phyloP scores from a whole-genome alignment of 2,888 invertebrate genomes.

The Malthinus seriepunctatus region DNA sequence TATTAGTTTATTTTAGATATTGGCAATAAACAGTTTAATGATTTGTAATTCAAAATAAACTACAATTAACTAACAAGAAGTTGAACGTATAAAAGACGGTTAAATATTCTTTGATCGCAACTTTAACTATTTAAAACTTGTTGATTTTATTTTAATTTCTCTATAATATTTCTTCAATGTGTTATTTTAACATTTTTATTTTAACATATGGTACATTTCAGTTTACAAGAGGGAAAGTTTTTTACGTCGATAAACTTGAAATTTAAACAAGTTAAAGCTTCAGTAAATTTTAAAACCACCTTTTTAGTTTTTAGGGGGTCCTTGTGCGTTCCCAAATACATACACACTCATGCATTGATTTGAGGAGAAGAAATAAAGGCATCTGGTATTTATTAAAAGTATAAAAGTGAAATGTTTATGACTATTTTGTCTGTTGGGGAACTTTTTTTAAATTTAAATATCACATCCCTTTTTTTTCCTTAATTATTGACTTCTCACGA shows the following conservation, averaged over 20 bases:
- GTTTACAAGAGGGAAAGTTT: conserved; percentile 29
- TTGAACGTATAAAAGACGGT: too few species aligned
- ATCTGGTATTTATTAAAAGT: conserved; percentile 43
- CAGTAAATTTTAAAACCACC: conserved; percentile 7
- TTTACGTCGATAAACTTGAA: conserved; percentile 23
- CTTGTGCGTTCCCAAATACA: conserved; percentile 10
- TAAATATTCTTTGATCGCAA: background rate
- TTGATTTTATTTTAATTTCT: conserved; percentile 4
- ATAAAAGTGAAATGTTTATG: conserved; percentile 42
- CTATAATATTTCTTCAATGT: conserved; percentile 1
- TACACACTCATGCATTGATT: conserved; percentile 15
- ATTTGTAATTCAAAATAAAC: background rate
- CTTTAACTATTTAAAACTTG: background rate
- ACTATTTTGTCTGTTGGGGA: conserved; percentile 30
- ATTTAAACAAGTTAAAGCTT: conserved; percentile 18
- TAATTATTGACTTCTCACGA: too few species aligned
- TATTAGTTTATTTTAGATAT: conserved; percentile 19
- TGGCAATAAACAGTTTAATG: conserved; percentile 2
- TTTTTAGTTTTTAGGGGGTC: conserved; percentile 6
- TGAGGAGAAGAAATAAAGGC: conserved; percentile 23
- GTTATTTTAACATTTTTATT: conserved; percentile 15
- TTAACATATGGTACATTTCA: conserved; percentile 35
- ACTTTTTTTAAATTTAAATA: conserved; percentile 22
- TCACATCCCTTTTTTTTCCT: too few species aligned
- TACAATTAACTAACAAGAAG: conserved; percentile 3